Evolutionary conservation across 2,113 vertebrate species (phyloP).

Genomic region (Pogonocichla stellata): DNA sequence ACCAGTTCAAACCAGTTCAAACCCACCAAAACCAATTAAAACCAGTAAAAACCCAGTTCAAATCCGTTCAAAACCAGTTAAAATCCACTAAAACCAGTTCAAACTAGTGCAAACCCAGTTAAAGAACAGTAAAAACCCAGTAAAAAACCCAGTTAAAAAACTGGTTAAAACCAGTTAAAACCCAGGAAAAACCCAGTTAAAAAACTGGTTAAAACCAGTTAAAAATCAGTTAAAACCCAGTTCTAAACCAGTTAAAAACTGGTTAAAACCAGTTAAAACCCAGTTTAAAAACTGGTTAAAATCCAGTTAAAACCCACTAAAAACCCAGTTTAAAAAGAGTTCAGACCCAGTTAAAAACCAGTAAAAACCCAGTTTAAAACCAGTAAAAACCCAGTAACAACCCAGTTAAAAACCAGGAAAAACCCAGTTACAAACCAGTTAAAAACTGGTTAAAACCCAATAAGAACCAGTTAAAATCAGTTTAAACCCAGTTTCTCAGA

Average conservation of each 20-base stretch:
- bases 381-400: neutral
- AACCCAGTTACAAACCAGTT: neutral
- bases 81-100: neutral
- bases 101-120: neutral
- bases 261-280: neutral
- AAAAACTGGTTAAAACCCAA: neutral
- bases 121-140: neutral
- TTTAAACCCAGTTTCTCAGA: neutral
- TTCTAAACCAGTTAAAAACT: neutral
- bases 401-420: neutral
- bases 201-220: neutral
- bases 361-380: neutral
- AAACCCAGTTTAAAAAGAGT: too few relatives aligned
- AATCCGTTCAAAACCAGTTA: neutral
- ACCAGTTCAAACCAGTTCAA: neutral
- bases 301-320: neutral
- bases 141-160: neutral
- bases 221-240: neutral
- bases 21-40: neutral
- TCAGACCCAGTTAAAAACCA: neutral
- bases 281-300: neutral
- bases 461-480: neutral
- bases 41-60: neutral
- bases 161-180: neutral
- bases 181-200: too few relatives aligned